Percentiles rank a stretch among this genome's conserved stretches.
phyloP scores from a whole-genome alignment of 1,140 invertebrate genomes.

The Atta colombica region DNA sequence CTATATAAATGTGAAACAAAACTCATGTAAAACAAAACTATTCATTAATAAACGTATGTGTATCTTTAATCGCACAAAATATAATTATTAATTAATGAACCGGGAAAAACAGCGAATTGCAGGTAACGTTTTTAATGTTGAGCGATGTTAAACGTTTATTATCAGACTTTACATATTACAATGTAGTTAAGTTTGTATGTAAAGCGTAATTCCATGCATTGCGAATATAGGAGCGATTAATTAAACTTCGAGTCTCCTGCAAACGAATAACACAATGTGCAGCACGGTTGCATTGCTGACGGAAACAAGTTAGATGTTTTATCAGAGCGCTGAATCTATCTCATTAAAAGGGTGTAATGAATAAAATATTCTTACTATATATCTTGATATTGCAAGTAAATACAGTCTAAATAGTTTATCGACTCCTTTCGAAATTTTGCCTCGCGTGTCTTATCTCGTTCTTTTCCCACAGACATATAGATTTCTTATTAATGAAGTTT shows the following conservation, averaged over 20 bases:
- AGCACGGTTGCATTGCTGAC: not conserved
- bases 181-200: conserved; percentile 31
- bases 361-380: conserved; percentile 10
- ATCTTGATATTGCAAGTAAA: conserved; percentile 8
- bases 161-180: conserved; percentile 25
- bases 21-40: conserved; percentile 6
- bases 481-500: not conserved
- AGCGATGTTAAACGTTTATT: conserved; percentile 48
- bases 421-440: not conserved
- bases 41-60: not conserved
- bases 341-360: conserved; percentile 42
- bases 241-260: conserved; percentile 50
- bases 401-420: not conserved
- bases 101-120: not conserved
- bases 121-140: conserved; percentile 22
- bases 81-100: conserved; percentile 39
- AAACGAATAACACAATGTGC: conserved; percentile 38
- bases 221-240: conserved; percentile 42
- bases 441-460: not conserved
- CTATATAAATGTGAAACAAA: not conserved
- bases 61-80: not conserved
- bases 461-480: not conserved
- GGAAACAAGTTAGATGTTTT: conserved; percentile 45
- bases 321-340: conserved; percentile 32
- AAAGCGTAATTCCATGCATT: conserved; percentile 21